Percentiles rank a stretch among this genome's conserved stretches.
Evolutionary conservation across 1,140 invertebrate species (phyloP).

Genomic region (Plectrocnemia conspersa): DNA sequence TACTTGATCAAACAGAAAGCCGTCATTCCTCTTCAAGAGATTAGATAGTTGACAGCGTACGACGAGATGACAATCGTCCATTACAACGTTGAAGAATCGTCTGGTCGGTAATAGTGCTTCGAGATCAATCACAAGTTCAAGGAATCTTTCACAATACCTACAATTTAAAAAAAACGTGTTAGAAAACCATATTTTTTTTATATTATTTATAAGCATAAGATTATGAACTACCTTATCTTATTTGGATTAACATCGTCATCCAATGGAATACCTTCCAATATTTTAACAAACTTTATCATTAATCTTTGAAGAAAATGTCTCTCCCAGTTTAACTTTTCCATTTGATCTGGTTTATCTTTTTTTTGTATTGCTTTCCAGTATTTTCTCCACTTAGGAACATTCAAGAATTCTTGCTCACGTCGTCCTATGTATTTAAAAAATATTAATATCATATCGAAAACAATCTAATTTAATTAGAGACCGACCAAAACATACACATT

Average conservation of each 20-base stretch:
- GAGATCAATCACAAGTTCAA: conserved; percentile 94
- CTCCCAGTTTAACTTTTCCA: conserved; percentile 79
- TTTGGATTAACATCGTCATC: conserved; percentile 56
- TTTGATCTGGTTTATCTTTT: conserved; percentile 68
- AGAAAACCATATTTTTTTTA: neutral
- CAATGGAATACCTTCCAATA: conserved; percentile 71
- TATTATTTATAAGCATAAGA: neutral
- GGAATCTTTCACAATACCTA: conserved; percentile 90
- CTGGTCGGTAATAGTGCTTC: conserved; percentile 92
- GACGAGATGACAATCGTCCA: conserved; percentile 93
- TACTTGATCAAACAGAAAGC: conserved; percentile 88
- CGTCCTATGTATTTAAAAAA: conserved; percentile 51
- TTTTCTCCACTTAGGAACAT: conserved; percentile 85
- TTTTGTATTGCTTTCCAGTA: conserved; percentile 88
- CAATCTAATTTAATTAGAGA: too few relatives aligned
- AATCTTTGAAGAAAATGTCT: conserved; percentile 79
- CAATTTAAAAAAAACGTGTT: neutral
- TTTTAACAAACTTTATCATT: conserved; percentile 85
- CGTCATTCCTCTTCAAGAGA: conserved; percentile 72
- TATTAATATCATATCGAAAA: conserved; percentile 2
- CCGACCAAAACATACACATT: too few relatives aligned
- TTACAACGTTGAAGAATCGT: conserved; percentile 92
- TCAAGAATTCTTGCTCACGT: conserved; percentile 79
- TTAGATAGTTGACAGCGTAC: conserved; percentile 81
- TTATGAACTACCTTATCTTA: conserved; percentile 48